phyloP scores from a whole-genome alignment of 2,888 invertebrate species.

The Scelioninae gen. 1 region DNA sequence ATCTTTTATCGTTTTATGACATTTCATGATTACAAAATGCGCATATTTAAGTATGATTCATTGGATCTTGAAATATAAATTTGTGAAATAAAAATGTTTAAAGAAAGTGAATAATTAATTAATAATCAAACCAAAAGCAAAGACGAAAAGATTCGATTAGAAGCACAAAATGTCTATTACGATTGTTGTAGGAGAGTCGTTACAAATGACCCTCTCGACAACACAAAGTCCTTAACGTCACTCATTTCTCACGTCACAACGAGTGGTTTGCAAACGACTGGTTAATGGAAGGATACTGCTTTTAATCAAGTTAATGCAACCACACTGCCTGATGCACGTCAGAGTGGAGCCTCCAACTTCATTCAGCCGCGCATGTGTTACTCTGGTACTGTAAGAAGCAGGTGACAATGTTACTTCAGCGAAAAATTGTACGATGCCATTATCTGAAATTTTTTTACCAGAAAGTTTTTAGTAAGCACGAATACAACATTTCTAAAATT shows the following conservation, averaged over 20 bases:
- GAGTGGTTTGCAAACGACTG: constrained; percentile 56
- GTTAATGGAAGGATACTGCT: constrained; percentile 68
- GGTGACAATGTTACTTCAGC: constrained; percentile 75
- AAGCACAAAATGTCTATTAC: constrained; percentile 27
- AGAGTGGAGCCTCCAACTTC: constrained; percentile 46
- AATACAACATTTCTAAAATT: no score
- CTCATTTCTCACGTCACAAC: constrained; percentile 63
- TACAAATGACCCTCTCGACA: constrained; percentile 62
- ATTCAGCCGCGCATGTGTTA: constrained; percentile 42
- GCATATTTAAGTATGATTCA: no score
- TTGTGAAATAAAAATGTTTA: no score
- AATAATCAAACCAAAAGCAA: no score
- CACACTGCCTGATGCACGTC: constrained; percentile 60
- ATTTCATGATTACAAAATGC: no score
- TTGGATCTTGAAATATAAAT: no score
- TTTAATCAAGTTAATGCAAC: constrained; percentile 74
- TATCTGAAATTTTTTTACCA: no score
- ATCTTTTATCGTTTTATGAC: no score
- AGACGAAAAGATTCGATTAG: constrained; percentile 41
- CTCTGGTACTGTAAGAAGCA: constrained; percentile 49
- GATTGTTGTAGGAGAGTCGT: constrained; percentile 42
- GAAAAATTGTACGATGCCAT: no score
- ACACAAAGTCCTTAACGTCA: constrained; percentile 54
- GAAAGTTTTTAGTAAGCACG: no score
- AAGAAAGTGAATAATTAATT: no score